These are phyloP conservation scores for Tragelaphus scriptus DNA, from an alignment of 2,113 vertebrate species.

Conservation along the genomic window DNA sequence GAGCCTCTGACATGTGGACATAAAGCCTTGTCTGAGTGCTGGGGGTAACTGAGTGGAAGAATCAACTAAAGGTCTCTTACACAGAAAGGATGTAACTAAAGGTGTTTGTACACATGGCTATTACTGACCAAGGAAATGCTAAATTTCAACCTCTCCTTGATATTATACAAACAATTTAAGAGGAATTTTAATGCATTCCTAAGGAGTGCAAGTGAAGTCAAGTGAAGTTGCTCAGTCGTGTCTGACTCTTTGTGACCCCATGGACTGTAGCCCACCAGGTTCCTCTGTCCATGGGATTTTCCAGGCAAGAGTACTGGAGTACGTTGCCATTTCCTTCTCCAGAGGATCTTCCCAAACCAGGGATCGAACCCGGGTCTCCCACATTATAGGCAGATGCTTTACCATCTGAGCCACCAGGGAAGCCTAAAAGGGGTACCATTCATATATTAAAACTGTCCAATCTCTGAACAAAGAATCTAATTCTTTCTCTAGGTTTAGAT, in stretches of 20 bases:
- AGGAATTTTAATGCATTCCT: neutral
- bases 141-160: neutral
- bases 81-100: neutral
- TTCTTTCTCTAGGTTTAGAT: neutral
- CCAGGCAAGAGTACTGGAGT: no score
- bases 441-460: neutral
- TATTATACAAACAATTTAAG: neutral
- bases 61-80: neutral
- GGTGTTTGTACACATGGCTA: rapidly evolving
- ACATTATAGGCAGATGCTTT: no score
- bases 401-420: no score
- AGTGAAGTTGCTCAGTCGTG: no score
- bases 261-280: no score
- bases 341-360: no score
- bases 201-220: neutral
- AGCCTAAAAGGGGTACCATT: neutral
- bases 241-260: no score
- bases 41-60: neutral
- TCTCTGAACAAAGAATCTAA: neutral
- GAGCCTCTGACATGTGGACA: neutral
- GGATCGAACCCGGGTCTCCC: rapidly evolving
- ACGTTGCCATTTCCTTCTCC: no score
- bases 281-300: no score
- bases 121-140: neutral
- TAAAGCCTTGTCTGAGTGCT: neutral